phyloP scores from a whole-genome alignment of 2,113 vertebrate species.

The Oryzias curvinotus region DNA sequence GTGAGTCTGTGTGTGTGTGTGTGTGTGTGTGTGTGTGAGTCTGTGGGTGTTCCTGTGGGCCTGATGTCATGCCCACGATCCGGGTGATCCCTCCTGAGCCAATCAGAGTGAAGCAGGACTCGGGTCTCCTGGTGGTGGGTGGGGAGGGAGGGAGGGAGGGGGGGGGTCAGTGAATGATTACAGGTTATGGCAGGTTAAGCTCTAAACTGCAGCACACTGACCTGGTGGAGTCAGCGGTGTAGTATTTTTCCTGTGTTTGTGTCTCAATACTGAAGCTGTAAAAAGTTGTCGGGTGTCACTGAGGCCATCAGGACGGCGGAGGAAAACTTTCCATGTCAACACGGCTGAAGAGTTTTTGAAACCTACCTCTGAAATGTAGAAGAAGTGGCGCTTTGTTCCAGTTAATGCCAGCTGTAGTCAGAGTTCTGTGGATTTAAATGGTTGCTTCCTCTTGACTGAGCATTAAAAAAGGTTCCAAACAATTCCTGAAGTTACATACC shows the following conservation, averaged over 20 bases:
- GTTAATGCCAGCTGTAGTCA: too few species aligned
- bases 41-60: conserved; percentile 22
- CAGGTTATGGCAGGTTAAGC: conserved; percentile 34
- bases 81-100: conserved; percentile 61
- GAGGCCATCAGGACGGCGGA: too few species aligned
- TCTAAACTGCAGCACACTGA: conserved; percentile 42
- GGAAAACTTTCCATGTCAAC: too few species aligned
- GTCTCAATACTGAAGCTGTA: conserved; percentile 15
- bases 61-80: conserved; percentile 39
- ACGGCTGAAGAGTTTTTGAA: too few species aligned
- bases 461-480: too few species aligned
- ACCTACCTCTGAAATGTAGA: too few species aligned
- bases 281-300: too few species aligned
- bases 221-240: conserved; percentile 18
- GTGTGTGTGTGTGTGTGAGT: background rate
- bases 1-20: background rate
- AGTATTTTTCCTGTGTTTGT: conserved; percentile 14
- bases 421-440: too few species aligned
- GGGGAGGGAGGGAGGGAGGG: conserved; percentile 3
- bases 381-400: too few species aligned
- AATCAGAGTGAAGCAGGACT: conserved; percentile 38
- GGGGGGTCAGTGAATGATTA: conserved; percentile 42
- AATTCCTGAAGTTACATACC: too few species aligned
- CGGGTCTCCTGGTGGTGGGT: background rate
- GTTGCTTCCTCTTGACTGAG: too few species aligned